Conservation (phyloP, 2,113 vertebrate genomes). For the Colossoma macropomum region DNA sequence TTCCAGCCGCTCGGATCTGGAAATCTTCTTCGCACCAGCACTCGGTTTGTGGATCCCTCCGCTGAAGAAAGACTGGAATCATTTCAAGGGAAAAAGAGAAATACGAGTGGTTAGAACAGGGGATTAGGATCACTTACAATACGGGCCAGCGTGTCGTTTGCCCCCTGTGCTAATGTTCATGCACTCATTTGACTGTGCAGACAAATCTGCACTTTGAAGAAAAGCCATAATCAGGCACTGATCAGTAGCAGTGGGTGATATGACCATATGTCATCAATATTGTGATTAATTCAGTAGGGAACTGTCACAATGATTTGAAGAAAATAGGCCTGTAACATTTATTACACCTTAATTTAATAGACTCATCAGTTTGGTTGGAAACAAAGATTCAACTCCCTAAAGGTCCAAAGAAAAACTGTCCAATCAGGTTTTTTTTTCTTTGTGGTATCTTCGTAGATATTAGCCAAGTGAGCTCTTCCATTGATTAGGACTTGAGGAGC, state of each 20-base stretch:
- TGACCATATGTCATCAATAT: no score
- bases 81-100: conserved; percentile 48
- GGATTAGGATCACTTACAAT: conserved; percentile 54
- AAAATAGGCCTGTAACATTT: no score
- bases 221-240: conserved; percentile 24
- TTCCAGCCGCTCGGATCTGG: conserved; percentile 58
- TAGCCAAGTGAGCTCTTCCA: no score
- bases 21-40: conserved; percentile 62
- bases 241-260: background rate
- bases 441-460: no score
- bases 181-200: conserved; percentile 27
- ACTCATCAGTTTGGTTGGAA: no score
- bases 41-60: conserved; percentile 48
- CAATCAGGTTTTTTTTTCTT: no score
- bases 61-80: conserved; percentile 58
- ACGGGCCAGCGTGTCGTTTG: conserved; percentile 33
- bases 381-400: no score
- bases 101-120: conserved; percentile 55
- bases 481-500: no score
- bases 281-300: no score
- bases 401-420: no score
- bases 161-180: conserved; percentile 21
- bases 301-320: no score
- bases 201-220: conserved; percentile 23
- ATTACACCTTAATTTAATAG: no score